Conservation (phyloP, 2,888 invertebrate species). For the Sesia apiformis region DNA sequence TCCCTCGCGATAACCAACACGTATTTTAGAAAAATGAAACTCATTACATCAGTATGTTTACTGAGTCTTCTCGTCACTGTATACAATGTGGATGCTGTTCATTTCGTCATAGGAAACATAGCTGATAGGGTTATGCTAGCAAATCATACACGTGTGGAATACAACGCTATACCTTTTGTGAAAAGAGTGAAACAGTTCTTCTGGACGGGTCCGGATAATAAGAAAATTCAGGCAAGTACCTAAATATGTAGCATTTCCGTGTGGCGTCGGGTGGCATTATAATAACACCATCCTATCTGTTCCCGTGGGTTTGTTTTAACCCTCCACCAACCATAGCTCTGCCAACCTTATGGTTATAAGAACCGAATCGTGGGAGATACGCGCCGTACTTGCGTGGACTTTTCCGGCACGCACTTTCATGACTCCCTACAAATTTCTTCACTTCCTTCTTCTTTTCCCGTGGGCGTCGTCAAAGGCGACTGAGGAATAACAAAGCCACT, state of each 20-base stretch:
- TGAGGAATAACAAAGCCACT: too few species aligned
- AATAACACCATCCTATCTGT: too few species aligned
- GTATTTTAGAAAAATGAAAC: constrained; percentile 1
- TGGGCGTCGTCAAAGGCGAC: too few species aligned
- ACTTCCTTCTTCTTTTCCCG: too few species aligned
- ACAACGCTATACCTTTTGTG: constrained; percentile 43
- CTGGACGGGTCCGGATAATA: constrained; percentile 26
- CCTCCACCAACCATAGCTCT: too few species aligned
- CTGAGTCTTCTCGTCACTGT: neutral
- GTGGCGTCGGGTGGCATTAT: too few species aligned
- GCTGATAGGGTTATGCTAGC: constrained; percentile 24
- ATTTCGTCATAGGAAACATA: constrained; percentile 31
- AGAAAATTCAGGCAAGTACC: constrained; percentile 33
- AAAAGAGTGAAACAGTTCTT: constrained; percentile 54
- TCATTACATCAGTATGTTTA: neutral
- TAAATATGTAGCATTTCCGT: neutral
- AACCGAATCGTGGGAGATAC: too few species aligned
- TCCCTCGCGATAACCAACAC: neutral
- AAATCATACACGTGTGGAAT: constrained; percentile 27
- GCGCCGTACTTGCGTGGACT: too few species aligned
- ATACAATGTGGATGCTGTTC: constrained; percentile 11
- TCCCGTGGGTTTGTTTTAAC: too few species aligned
- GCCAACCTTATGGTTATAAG: too few species aligned
- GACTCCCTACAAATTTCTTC: too few species aligned
- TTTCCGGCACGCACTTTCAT: too few species aligned